Evolutionary conservation across 2,113 vertebrate genomes (phyloP).

Genomic region (Hemibagrus wyckioides): DNA sequence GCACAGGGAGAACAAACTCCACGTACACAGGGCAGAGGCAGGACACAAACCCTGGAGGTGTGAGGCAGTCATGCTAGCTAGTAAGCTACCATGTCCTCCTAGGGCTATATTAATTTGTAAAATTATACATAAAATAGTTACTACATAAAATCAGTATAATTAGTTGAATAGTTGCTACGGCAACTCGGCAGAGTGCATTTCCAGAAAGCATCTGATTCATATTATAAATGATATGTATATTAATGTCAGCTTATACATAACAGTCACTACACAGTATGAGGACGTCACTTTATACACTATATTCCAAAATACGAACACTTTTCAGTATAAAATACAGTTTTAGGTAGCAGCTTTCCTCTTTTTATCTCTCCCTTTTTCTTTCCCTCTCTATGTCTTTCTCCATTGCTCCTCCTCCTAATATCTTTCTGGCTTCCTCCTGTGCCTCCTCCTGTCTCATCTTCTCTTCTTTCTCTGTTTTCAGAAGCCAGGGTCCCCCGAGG

Average conservation of each 20-base stretch:
- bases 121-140: background rate
- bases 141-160: background rate
- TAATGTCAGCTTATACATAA: background rate
- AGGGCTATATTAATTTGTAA: background rate
- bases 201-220: background rate
- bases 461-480: constrained; percentile 69
- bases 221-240: background rate
- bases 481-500: constrained; percentile 75
- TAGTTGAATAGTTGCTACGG: background rate
- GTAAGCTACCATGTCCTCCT: too few relatives aligned
- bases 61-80: too few relatives aligned
- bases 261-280: background rate
- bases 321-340: constrained; percentile 9
- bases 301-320: constrained; percentile 21
- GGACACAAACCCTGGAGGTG: too few relatives aligned
- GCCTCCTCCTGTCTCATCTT: constrained; percentile 67
- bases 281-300: background rate
- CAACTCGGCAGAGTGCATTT: background rate
- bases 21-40: too few relatives aligned
- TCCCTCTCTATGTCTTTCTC: constrained; percentile 65
- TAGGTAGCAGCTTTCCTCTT: background rate
- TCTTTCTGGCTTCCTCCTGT: constrained; percentile 68
- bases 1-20: too few relatives aligned
- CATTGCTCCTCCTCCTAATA: constrained; percentile 65
- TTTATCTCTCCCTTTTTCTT: constrained; percentile 70